Evolutionary conservation across 2,797 vertebrate species (phyloP).

Genomic region (Gobionotothen gibberifrons): DNA sequence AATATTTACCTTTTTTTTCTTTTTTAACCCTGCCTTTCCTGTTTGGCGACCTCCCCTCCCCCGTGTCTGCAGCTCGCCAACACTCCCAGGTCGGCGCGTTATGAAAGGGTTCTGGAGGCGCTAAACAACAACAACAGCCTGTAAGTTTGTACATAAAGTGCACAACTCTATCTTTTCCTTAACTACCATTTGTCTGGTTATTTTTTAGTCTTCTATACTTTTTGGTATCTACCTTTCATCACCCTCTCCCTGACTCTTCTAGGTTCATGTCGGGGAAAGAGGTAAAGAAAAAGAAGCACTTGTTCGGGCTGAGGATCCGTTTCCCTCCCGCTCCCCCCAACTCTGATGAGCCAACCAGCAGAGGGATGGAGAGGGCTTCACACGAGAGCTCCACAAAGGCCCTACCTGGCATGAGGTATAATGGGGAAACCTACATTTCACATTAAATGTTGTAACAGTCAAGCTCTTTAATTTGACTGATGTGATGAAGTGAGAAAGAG

Average conservation of each 20-base stretch:
- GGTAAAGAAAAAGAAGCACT: slow-evolving; percentile 99
- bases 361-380: slow-evolving; percentile 90
- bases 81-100: slow-evolving; percentile 92
- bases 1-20: background rate
- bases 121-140: slow-evolving; percentile 95
- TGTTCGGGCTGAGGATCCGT: slow-evolving; percentile 96
- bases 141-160: slow-evolving; percentile 82
- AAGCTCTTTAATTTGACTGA: background rate
- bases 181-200: background rate
- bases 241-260: background rate
- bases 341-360: slow-evolving; percentile 87
- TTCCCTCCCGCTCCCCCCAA: slow-evolving; percentile 94
- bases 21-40: slow-evolving; percentile 12
- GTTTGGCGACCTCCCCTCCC: slow-evolving; percentile 22
- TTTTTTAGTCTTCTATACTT: slow-evolving; percentile 2
- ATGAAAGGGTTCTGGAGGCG: slow-evolving; percentile 91
- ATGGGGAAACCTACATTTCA: background rate
- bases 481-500: background rate
- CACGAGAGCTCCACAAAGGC: slow-evolving; percentile 94
- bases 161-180: background rate
- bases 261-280: slow-evolving; percentile 99
- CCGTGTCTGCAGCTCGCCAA: slow-evolving; percentile 87
- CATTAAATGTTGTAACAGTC: background rate
- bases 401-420: slow-evolving; percentile 87
- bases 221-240: background rate